Conservation (phyloP, 1,140 invertebrate species). For the Orius laevigatus region DNA sequence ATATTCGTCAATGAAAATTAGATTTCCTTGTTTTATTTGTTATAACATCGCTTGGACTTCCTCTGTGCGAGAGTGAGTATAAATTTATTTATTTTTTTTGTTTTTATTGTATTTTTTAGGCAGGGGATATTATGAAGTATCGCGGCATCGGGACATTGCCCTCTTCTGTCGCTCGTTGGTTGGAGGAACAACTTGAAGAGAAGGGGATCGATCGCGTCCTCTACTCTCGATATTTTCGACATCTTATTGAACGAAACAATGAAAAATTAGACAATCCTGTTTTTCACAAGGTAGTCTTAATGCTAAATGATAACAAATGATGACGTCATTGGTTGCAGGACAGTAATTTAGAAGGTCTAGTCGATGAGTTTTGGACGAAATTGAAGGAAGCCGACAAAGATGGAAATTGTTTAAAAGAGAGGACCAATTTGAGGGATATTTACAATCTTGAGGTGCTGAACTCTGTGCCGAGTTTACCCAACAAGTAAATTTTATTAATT, state of each 20-base stretch:
- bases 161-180: slow-evolving; percentile 34
- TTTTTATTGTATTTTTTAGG: slow-evolving; percentile 9
- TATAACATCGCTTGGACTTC: neutral
- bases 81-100: neutral
- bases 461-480: neutral
- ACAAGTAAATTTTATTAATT: neutral
- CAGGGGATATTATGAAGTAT: slow-evolving; percentile 31
- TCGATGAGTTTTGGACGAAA: slow-evolving; percentile 39
- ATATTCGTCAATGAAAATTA: neutral
- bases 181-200: slow-evolving; percentile 38
- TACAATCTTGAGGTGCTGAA: too few relatives aligned
- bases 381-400: slow-evolving; percentile 27
- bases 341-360: slow-evolving; percentile 36
- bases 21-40: neutral
- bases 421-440: too few relatives aligned
- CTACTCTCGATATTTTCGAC: slow-evolving; percentile 41
- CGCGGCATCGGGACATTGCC: slow-evolving; percentile 33
- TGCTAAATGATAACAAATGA: too few relatives aligned
- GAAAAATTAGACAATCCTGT: slow-evolving; percentile 7
- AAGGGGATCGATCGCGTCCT: slow-evolving; percentile 40
- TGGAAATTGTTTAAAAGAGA: neutral
- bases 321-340: slow-evolving; percentile 30
- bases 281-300: neutral
- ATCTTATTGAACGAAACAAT: slow-evolving; percentile 25
- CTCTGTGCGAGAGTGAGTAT: neutral